Evolutionary conservation across 2,797 vertebrate species (phyloP), one percentile per base, ranked within the genome.

Genomic region (Chrosomus eos): DNA sequence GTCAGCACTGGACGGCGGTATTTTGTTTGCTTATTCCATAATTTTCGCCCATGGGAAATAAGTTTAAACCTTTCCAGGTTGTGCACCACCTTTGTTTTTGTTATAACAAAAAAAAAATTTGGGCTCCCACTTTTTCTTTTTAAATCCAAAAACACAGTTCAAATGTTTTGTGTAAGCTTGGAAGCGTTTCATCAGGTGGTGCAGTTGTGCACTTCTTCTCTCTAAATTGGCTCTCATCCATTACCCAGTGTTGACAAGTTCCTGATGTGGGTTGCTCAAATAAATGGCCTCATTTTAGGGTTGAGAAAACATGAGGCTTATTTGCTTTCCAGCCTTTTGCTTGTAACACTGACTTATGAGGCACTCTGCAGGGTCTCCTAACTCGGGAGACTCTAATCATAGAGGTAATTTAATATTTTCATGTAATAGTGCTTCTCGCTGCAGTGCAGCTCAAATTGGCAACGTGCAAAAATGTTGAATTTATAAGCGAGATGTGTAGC

Each of bases 391-490:
- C 89, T 91, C 80, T 83, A 43, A 82, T 81, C 71, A 53, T 87
- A 90, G 90, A 93, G 88, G 26, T 87, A 85, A 91, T 92, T 90
- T 90, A 85, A 90, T 90, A 90, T 91, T 89, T 91, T 89, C 90
- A 88, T 90, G 88, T 93, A 90, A 93, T 93, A 75, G 90, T 91
- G 89, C 88, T 92, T 92, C 91, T 92, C 55, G 94, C 95, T 95
- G 95, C 95, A 94, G 93, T 94, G 95, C 95, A 94, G 95, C 94
- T 91, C 70, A 87, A 91, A 91, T 94, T 94, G 93, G 93, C 92
- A 88, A 90, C 66, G 75, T 89, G 78, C 76, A 89, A 90, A 89
- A 82, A 40, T 81, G 45, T 90, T 90, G 26, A 85, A 78, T 74
- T 68, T 72, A 7, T 55, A 43, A 79, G 83, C 64, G 73, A 62